These are phyloP conservation scores for Aphrocallistes beatrix DNA, from an alignment of 37 sponge, comb jelly and placozoan species.

Conservation along the genomic window DNA sequence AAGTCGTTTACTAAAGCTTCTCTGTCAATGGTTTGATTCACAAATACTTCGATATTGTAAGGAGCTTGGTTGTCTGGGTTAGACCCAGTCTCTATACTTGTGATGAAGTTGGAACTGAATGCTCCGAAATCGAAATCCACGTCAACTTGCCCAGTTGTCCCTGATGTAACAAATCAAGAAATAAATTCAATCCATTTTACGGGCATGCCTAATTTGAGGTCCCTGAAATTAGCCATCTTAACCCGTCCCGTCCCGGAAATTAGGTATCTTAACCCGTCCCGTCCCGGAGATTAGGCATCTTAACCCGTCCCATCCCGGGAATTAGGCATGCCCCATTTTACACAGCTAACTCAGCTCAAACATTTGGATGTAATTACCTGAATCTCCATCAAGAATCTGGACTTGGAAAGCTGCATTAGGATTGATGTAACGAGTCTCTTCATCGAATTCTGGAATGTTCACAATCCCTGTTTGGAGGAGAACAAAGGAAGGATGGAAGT, in stretches of 20 bases:
- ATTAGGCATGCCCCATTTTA: too few species aligned
- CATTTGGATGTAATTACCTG: not conserved
- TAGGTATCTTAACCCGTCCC: too few species aligned
- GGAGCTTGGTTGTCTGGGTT: not conserved
- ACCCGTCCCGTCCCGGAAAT: too few species aligned
- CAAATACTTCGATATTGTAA: not conserved
- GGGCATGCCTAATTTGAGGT: too few species aligned
- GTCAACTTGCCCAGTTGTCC: not conserved
- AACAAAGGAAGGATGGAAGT: not conserved
- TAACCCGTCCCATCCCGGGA: too few species aligned
- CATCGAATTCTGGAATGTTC: not conserved
- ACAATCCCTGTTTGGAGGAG: not conserved
- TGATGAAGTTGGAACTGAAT: not conserved
- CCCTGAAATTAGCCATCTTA: too few species aligned
- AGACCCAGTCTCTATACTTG: not conserved
- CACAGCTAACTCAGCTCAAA: too few species aligned
- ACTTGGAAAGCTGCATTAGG: not conserved
- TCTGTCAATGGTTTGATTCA: not conserved
- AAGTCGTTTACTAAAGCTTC: not conserved
- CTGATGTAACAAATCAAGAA: too few species aligned
- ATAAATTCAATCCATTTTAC: too few species aligned
- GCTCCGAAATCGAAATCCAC: not conserved
- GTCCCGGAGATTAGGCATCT: too few species aligned
- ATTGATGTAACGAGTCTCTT: not conserved
- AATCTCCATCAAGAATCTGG: not conserved